Evolutionary conservation across 1,140 invertebrate genomes (phyloP).

Genomic region (Caenorhabditis inopinata): DNA sequence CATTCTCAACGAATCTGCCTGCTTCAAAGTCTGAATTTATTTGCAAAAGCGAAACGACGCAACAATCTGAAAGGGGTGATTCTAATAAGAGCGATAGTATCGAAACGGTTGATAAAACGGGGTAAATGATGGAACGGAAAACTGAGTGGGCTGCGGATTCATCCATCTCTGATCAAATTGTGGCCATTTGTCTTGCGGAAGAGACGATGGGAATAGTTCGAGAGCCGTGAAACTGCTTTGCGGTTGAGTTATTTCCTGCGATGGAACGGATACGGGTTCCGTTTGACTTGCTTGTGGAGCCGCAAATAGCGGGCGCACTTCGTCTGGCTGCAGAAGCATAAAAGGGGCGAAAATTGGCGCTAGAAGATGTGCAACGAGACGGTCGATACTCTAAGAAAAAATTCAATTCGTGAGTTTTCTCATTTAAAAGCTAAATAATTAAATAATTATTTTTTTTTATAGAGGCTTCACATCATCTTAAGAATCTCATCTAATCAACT

Average conservation of each 20-base stretch:
- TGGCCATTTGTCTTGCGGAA: conserved; percentile 12
- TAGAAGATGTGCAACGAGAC: not conserved
- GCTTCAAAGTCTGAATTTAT: no score
- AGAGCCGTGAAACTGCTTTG: conserved; percentile 8
- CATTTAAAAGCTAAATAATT: no score
- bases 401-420: no score
- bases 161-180: conserved; percentile 25
- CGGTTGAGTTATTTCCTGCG: not conserved
- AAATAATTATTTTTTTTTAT: no score
- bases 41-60: no score
- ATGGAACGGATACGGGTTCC: not conserved
- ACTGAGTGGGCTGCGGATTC: conserved; percentile 6
- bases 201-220: not conserved
- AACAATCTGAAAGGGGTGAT: no score
- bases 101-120: conserved; percentile 10
- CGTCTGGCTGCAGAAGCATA: conserved; percentile 2
- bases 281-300: not conserved
- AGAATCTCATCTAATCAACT: no score
- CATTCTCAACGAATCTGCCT: no score
- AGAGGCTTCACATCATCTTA: no score
- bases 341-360: conserved; percentile 9
- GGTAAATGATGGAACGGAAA: conserved; percentile 1
- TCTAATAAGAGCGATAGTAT: conserved; percentile 28
- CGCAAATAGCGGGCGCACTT: not conserved
- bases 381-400: not conserved